Evolutionary conservation across 2,797 vertebrate species (phyloP).

Genomic region (Chelmon rostratus): DNA sequence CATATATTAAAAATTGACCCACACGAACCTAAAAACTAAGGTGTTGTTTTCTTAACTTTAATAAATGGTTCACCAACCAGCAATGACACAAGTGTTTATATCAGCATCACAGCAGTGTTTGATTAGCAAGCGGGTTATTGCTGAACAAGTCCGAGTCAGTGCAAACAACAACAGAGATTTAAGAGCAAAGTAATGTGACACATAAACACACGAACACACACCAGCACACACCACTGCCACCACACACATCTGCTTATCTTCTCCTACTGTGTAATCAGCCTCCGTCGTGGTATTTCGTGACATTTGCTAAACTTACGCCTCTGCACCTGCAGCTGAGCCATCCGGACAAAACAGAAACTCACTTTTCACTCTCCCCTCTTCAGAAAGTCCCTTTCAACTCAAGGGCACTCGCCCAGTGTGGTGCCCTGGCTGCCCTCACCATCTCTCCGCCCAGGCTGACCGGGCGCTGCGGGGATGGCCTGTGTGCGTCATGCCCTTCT

Average conservation of each 20-base stretch:
- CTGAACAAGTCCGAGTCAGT: conserved; percentile 14
- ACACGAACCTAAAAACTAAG: neutral
- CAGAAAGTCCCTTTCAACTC: conserved; percentile 37
- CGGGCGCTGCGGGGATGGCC: conserved; percentile 43
- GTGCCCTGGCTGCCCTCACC: conserved; percentile 39
- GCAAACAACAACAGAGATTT: conserved; percentile 49
- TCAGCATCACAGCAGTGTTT: conserved; percentile 2
- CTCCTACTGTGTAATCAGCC: conserved; percentile 23
- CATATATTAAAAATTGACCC: neutral
- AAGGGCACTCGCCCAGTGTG: conserved; percentile 54
- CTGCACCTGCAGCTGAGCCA: conserved; percentile 45
- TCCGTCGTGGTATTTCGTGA: conserved; percentile 33
- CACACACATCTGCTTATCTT: conserved; percentile 41
- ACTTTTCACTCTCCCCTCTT: conserved; percentile 13
- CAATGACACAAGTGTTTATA: neutral
- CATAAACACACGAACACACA: conserved; percentile 33
- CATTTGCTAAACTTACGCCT: conserved; percentile 22
- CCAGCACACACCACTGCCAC: neutral
- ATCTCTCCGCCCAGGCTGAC: conserved; percentile 26
- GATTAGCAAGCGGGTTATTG: conserved; percentile 2
- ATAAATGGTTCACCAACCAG: neutral
- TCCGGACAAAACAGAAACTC: neutral
- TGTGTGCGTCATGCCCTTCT: conserved; percentile 65
- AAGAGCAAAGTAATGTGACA: conserved; percentile 24
- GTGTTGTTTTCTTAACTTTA: too few relatives aligned